A percentile compares a stretch with the other conserved stretches of the same genome.
Conservation (phyloP, 2,113 vertebrate species). For the Mugil cephalus region DNA sequence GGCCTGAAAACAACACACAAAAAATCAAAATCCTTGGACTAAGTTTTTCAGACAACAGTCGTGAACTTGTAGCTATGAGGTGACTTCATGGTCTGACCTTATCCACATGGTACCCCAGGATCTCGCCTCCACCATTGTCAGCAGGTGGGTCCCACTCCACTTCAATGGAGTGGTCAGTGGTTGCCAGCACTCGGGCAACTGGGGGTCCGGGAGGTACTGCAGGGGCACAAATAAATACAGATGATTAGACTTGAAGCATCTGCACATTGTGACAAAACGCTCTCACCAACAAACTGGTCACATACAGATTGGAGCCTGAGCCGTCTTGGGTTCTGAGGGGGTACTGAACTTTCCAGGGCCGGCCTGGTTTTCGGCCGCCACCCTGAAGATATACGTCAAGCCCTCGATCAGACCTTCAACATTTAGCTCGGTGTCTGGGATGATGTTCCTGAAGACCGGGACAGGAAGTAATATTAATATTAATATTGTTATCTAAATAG, state of each 20-base stretch:
- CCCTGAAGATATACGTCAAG: constrained; percentile 96
- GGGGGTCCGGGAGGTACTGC: constrained; percentile 96
- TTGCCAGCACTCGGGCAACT: constrained; percentile 86
- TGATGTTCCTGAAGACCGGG: constrained; percentile 52
- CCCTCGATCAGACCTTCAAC: constrained; percentile 93
- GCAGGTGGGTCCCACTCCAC: constrained; percentile 93
- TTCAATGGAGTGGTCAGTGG: constrained; percentile 91
- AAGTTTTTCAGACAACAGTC: background rate
- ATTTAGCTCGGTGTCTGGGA: constrained; percentile 83
- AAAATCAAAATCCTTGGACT: background rate
- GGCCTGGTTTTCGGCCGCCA: constrained; percentile 96
- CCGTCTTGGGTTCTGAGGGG: constrained; percentile 94
- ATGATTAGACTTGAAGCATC: background rate
- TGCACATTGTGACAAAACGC: background rate
- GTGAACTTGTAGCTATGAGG: background rate
- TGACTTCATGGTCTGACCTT: constrained; percentile 78
- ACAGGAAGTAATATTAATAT: background rate
- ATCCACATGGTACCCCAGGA: constrained; percentile 96
- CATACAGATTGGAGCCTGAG: constrained; percentile 92
- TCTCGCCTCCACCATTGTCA: constrained; percentile 94
- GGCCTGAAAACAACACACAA: constrained; percentile 62
- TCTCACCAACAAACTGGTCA: constrained; percentile 31
- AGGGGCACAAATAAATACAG: background rate
- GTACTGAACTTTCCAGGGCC: constrained; percentile 95
- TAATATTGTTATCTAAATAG: too few species aligned